A percentile compares a stretch with the other conserved stretches of the same genome.
Conservation (phyloP, 2,797 vertebrate genomes). For the Numenius phaeopus region DNA sequence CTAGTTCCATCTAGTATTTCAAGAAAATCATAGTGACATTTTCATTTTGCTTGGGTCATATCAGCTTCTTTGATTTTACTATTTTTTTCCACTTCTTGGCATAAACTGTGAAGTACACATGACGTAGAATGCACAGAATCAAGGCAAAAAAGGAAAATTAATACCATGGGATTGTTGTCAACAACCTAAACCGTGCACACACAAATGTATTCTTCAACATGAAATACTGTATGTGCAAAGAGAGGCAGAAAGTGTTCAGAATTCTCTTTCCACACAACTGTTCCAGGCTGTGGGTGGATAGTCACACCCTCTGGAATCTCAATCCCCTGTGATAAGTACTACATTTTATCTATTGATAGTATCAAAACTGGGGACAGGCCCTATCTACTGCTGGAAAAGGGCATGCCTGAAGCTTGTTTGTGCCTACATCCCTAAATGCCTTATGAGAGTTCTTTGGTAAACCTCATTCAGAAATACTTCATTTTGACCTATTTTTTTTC, state of each 20-base stretch:
- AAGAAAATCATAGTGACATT: neutral
- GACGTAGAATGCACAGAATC: neutral
- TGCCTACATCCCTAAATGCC: neutral
- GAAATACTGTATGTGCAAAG: neutral
- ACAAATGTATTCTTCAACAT: neutral
- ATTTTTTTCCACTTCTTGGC: neutral
- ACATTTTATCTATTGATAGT: neutral
- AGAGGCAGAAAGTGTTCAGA: neutral
- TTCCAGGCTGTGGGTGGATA: neutral
- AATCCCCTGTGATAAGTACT: neutral
- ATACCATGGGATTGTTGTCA: neutral
- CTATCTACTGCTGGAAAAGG: neutral
- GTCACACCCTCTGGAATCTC: neutral
- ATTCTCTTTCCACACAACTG: neutral
- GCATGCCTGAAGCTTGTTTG: neutral
- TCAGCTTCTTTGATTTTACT: neutral
- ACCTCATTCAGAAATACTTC: neutral
- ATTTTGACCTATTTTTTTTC: neutral
- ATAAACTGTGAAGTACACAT: neutral
- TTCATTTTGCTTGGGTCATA: neutral
- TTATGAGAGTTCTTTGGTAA: neutral
- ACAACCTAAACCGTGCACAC: neutral
- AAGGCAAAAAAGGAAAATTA: neutral
- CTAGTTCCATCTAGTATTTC: neutral
- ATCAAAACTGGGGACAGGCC: neutral